These are phyloP conservation scores for Pelobates fuscus DNA, from an alignment of 2,113 vertebrate genomes.

Conservation along the genomic window DNA sequence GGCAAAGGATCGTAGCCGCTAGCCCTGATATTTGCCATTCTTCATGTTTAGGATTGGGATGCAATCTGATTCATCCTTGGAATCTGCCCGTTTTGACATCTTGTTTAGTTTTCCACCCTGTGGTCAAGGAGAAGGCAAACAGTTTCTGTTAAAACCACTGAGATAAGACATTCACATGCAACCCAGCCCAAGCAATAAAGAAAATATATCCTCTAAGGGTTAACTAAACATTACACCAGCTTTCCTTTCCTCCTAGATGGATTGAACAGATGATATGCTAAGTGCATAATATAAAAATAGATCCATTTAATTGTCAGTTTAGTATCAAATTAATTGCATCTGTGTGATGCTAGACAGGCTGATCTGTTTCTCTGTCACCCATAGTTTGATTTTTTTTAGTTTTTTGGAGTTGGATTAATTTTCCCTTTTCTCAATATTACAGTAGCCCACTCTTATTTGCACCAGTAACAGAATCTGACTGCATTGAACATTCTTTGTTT, in stretches of 20 bases:
- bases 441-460: too few relatives aligned
- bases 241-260: too few relatives aligned
- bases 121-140: conserved; percentile 12
- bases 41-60: conserved; percentile 60
- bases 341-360: too few relatives aligned
- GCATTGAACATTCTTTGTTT: too few relatives aligned
- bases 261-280: not conserved
- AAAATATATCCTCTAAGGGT: not conserved
- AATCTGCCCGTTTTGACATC: conserved; percentile 63
- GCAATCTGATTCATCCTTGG: conserved; percentile 53
- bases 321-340: too few relatives aligned
- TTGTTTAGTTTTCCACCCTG: conserved; percentile 77
- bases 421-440: too few relatives aligned
- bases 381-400: not conserved
- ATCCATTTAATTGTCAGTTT: too few relatives aligned
- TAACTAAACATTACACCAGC: too few relatives aligned
- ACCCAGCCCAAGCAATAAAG: not conserved
- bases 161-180: too few relatives aligned
- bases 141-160: not conserved
- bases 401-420: not conserved
- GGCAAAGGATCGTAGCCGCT: not conserved
- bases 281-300: too few relatives aligned
- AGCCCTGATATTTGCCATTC: conserved; percentile 37
- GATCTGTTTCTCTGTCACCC: not conserved
- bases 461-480: too few relatives aligned